Conservation (phyloP, 2,113 vertebrate genomes). For the Typhlomys cinereus region DNA sequence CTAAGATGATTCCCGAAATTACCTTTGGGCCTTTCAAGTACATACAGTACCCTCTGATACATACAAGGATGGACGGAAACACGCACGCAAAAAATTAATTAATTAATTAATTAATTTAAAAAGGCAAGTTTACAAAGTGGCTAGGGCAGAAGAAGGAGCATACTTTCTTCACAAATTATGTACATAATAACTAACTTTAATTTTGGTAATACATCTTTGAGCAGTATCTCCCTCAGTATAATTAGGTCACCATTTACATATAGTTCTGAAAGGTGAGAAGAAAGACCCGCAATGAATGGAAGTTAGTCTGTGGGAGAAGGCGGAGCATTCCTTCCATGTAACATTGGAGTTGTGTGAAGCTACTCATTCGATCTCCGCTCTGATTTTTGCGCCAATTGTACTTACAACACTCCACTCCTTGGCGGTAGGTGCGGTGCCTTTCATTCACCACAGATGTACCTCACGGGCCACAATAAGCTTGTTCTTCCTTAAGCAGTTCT, state of each 20-base stretch:
- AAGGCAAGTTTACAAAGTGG: not conserved
- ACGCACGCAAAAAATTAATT: not conserved
- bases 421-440: too few relatives aligned
- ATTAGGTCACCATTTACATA: not conserved
- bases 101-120: not conserved
- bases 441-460: too few relatives aligned
- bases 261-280: not conserved
- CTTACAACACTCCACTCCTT: too few relatives aligned
- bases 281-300: not conserved
- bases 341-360: not conserved
- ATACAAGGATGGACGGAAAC: too few relatives aligned
- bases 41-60: too few relatives aligned
- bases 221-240: not conserved
- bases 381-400: too few relatives aligned
- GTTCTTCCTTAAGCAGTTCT: too few relatives aligned
- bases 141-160: not conserved
- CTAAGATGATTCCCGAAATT: too few relatives aligned
- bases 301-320: not conserved
- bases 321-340: not conserved
- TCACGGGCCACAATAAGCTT: too few relatives aligned
- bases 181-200: not conserved
- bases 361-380: too few relatives aligned
- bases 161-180: slow-evolving; percentile 4
- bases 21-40: too few relatives aligned
- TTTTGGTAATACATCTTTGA: not conserved